Evolutionary conservation across 2,797 vertebrate genomes (phyloP), one percentile per base, ranked within the genome.

Genomic region (Hemibagrus guttatus): DNA sequence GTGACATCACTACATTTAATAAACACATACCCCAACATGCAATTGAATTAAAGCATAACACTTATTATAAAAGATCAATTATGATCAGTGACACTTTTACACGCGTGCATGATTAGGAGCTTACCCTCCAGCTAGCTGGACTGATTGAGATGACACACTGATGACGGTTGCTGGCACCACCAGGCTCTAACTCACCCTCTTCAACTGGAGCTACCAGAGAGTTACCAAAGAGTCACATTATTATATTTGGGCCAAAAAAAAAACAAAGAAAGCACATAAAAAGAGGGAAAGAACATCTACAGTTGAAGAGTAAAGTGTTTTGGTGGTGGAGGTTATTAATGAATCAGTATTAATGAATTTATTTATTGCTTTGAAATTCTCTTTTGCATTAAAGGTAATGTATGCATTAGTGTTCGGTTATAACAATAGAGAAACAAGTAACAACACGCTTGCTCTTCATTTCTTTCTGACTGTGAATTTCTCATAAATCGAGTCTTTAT

Each of bases 141-240:
- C 91, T 95, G 46, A 96, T 92, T 0, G 95, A 94, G 78, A 95
- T 66, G 76, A 96, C 91, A 88, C 94, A 95, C 86, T 96, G 96
- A 88, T 95, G 93, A 21, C 94, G 92, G 63, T 49, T 90, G 16
- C 79, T 31, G 1, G 93, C 46, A 68, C 83, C 92, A 88, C 72
- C 92, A 21, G 86, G 86, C 21, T 94, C 93, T 19, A 89, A 85
- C 69, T 93, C 93, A 9, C 88, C 93, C 39, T 95, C 94, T 71
- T 94, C 93, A 28, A 95, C 92, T 71, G 93, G 95, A 31, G 91
- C 96, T 96, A 39, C 35, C 35, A 39, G 35, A 39, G 6, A 5
- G 12, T 66, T 66, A 66, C 71, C 4, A 12, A 21, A 49, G 69
- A 71, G 69, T 46, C 19, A 71, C 19, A 12, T 8, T 3, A 56